A percentile compares a stretch with the other conserved stretches of the same genome.
These are phyloP conservation scores for Cydia fagiglandana DNA, from an alignment of 1,140 invertebrate genomes.

Conservation along the genomic window DNA sequence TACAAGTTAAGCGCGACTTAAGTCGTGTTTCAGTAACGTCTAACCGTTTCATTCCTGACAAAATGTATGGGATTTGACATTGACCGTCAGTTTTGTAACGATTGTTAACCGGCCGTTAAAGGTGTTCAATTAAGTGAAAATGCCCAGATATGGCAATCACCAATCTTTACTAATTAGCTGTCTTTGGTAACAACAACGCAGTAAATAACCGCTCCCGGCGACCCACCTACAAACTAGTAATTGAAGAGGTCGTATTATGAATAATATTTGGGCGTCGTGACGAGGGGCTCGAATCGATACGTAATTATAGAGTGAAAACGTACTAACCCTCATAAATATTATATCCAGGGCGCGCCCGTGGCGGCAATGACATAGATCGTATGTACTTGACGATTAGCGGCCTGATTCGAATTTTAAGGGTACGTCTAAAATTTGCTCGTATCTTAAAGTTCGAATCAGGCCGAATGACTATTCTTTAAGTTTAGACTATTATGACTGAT, in stretches of 20 bases:
- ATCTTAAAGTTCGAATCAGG: too few species aligned
- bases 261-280: conserved; percentile 71
- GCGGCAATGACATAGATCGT: conserved; percentile 40
- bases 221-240: conserved; percentile 47
- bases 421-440: too few species aligned
- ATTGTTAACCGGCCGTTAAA: too few species aligned
- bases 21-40: too few species aligned
- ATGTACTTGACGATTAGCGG: background rate
- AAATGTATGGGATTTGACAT: too few species aligned
- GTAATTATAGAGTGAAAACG: conserved; percentile 76
- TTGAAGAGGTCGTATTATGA: conserved; percentile 57
- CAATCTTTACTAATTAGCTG: background rate
- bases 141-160: too few species aligned
- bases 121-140: too few species aligned
- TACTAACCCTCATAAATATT: conserved; percentile 74
- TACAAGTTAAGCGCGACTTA: too few species aligned
- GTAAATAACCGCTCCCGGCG: conserved; percentile 6
- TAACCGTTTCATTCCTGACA: too few species aligned
- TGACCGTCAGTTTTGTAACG: too few species aligned
- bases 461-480: background rate
- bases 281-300: conserved; percentile 66
- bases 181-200: conserved; percentile 10
- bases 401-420: too few species aligned
- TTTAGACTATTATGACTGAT: too few species aligned
- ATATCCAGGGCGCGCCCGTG: conserved; percentile 70